phyloP scores from a whole-genome alignment of 2,888 invertebrate species.

The Hesperia comma region DNA sequence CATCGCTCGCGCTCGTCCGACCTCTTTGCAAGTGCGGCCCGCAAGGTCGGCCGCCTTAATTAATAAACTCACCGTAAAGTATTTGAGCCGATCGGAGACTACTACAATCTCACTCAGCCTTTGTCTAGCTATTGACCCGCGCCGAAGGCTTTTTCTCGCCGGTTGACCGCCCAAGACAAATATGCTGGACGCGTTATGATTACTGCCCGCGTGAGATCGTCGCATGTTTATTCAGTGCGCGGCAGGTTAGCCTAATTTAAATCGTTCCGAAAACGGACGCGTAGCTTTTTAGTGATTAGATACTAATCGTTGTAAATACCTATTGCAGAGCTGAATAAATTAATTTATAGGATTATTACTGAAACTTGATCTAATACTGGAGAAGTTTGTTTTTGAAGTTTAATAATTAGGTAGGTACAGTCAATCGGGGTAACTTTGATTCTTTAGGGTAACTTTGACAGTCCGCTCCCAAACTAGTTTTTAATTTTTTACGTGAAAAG shows the following conservation, averaged over 20 bases:
- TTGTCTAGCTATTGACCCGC: slow-evolving; percentile 82
- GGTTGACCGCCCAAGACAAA: slow-evolving; percentile 38
- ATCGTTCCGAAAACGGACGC: background rate
- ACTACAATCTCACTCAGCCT: slow-evolving; percentile 79
- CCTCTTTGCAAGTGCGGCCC: slow-evolving; percentile 82
- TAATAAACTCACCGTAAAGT: slow-evolving; percentile 84
- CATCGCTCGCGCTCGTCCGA: slow-evolving; percentile 68
- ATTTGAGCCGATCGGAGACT: slow-evolving; percentile 82
- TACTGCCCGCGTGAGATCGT: slow-evolving; percentile 23
- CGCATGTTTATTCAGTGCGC: background rate
- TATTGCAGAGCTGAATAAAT: too few relatives aligned
- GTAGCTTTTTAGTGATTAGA: too few relatives aligned
- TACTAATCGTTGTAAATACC: too few relatives aligned
- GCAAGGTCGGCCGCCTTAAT: slow-evolving; percentile 83
- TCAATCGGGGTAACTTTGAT: too few relatives aligned
- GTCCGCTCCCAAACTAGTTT: too few relatives aligned
- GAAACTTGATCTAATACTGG: too few relatives aligned
- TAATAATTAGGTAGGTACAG: too few relatives aligned
- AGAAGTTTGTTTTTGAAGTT: too few relatives aligned
- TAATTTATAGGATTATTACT: too few relatives aligned
- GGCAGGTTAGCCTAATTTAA: slow-evolving; percentile 5
- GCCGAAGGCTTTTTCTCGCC: slow-evolving; percentile 63
- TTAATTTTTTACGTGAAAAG: too few relatives aligned
- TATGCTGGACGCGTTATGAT: slow-evolving; percentile 31
- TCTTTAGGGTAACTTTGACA: too few relatives aligned